A percentile compares a stretch with the other conserved stretches of the same genome.
These are phyloP conservation scores for Apamea monoglypha DNA, from an alignment of 2,888 invertebrate species.

Conservation along the genomic window DNA sequence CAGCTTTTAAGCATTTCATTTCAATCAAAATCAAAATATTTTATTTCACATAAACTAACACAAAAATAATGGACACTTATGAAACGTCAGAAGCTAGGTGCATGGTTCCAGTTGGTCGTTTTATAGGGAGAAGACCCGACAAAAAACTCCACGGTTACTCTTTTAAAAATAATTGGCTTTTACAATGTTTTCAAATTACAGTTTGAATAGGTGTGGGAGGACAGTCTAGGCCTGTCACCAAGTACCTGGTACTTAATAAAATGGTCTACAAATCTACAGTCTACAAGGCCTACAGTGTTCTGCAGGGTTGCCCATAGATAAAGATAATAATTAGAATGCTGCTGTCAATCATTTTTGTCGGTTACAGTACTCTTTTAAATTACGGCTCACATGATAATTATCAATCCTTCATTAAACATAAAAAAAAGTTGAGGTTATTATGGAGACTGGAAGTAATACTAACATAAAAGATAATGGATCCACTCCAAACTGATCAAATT, in stretches of 20 bases:
- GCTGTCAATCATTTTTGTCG: background rate
- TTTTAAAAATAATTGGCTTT: background rate
- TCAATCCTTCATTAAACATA: background rate
- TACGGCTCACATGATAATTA: too few species aligned
- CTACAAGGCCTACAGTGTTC: background rate
- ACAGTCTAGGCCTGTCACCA: background rate
- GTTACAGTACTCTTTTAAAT: background rate
- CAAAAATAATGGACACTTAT: too few species aligned
- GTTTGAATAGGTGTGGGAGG: too few species aligned
- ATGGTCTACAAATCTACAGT: background rate
- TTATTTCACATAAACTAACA: too few species aligned
- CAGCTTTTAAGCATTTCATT: background rate
- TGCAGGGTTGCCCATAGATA: background rate
- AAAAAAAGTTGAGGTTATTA: background rate
- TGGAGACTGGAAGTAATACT: background rate
- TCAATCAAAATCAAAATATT: background rate
- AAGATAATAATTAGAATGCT: background rate
- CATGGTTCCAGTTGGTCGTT: too few species aligned
- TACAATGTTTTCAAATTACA: too few species aligned
- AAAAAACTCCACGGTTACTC: background rate
- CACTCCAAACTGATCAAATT: slow-evolving; percentile 25
- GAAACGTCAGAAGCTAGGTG: too few species aligned
- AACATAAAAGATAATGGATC: slow-evolving; percentile 30
- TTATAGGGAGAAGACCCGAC: background rate
- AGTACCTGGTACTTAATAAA: background rate